phyloP scores from a whole-genome alignment of 2,113 vertebrate genomes.

The Euleptes europaea region DNA sequence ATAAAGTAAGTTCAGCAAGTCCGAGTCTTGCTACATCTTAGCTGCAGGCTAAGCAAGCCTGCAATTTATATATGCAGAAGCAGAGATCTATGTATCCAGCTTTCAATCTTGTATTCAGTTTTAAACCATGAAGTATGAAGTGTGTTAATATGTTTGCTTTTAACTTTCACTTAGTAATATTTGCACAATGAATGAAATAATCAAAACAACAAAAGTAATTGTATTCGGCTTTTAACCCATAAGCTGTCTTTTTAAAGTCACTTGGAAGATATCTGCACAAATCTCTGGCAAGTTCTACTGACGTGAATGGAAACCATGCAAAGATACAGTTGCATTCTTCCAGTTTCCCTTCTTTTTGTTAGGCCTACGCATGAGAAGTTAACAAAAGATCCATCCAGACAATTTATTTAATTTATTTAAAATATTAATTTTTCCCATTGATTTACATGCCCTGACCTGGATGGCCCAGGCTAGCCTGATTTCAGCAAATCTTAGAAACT shows the following conservation, averaged over 20 bases:
- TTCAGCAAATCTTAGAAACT: too few relatives aligned
- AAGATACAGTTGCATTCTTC: neutral
- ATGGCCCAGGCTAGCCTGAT: too few relatives aligned
- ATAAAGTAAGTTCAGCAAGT: neutral
- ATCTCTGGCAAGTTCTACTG: neutral
- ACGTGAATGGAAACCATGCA: neutral
- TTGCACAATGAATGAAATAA: constrained; percentile 18
- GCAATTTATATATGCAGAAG: neutral
- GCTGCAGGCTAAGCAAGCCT: neutral
- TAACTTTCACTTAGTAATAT: constrained; percentile 1
- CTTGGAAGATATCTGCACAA: neutral
- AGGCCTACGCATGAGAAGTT: neutral
- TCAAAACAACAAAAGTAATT: constrained; percentile 1
- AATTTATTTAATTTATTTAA: too few relatives aligned
- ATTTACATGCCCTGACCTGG: too few relatives aligned
- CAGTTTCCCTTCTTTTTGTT: neutral
- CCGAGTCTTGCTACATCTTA: neutral
- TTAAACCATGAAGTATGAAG: neutral
- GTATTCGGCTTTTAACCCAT: neutral
- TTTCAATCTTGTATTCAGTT: neutral
- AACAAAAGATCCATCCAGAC: too few relatives aligned
- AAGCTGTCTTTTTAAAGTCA: neutral
- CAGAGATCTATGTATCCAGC: neutral
- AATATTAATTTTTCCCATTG: too few relatives aligned
- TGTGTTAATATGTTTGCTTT: constrained; percentile 13